A percentile compares a stretch with the other conserved stretches of the same genome.
Evolutionary conservation across 2,797 vertebrate genomes (phyloP).

Genomic region (Sebastes iracundus): DNA sequence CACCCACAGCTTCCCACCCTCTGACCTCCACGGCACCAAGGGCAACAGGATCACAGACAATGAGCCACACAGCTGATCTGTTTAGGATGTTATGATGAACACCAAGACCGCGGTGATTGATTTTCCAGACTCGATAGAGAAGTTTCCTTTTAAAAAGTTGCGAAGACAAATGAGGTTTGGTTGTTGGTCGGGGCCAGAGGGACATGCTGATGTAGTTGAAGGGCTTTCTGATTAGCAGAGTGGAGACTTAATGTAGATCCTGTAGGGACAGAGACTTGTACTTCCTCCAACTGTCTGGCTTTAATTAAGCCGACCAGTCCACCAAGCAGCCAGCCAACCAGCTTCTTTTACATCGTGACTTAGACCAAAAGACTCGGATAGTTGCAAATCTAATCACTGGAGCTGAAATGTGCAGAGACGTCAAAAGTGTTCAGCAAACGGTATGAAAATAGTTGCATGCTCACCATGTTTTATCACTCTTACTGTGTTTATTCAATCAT

Average conservation of each 20-base stretch:
- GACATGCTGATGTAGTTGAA: conserved; percentile 56
- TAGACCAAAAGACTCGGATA: not conserved
- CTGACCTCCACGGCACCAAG: conserved; percentile 47
- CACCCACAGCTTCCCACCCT: conserved; percentile 52
- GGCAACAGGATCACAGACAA: conserved; percentile 26
- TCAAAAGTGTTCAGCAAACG: not conserved
- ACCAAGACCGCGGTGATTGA: not conserved
- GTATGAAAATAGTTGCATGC: not conserved
- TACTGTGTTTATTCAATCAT: not conserved
- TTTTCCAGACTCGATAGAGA: conserved; percentile 23
- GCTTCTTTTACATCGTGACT: conserved; percentile 30
- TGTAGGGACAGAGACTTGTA: conserved; percentile 61
- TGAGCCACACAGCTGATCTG: not conserved
- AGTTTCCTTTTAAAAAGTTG: conserved; percentile 28
- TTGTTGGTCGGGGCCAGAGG: conserved; percentile 37
- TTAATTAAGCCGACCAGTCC: conserved; percentile 68
- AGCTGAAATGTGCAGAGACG: not conserved
- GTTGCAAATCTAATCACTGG: conserved; percentile 17
- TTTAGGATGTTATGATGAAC: conserved; percentile 7
- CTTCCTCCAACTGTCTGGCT: conserved; percentile 71
- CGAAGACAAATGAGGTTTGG: conserved; percentile 37
- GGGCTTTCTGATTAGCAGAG: conserved; percentile 67
- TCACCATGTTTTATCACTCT: not conserved
- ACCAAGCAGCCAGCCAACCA: conserved; percentile 37
- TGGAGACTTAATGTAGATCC: conserved; percentile 62